phyloP scores from a whole-genome alignment of 2,888 invertebrate species.

The Fragum fragum region DNA sequence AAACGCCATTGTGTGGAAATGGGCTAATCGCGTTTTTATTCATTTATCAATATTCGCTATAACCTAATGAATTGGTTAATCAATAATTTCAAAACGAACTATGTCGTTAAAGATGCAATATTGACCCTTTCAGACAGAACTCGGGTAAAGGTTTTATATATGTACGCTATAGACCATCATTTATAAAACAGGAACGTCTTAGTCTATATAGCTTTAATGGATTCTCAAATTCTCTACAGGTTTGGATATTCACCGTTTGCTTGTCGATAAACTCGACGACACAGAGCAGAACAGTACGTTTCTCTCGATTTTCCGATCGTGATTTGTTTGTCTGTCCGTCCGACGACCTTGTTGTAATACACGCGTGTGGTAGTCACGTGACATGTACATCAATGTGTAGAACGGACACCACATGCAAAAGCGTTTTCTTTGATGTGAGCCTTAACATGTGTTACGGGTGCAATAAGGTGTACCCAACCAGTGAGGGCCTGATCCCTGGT shows the following conservation, averaged over 20 bases:
- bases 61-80: too few relatives aligned
- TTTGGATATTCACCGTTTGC: not conserved
- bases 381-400: not conserved
- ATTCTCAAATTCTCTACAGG: too few relatives aligned
- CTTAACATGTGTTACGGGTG: not conserved
- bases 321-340: not conserved
- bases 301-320: not conserved
- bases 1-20: too few relatives aligned
- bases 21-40: too few relatives aligned
- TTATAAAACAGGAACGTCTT: too few relatives aligned
- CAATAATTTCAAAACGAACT: too few relatives aligned
- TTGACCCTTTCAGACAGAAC: too few relatives aligned
- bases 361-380: not conserved
- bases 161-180: too few relatives aligned
- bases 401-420: not conserved
- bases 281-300: not conserved
- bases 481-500: not conserved
- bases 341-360: not conserved
- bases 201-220: too few relatives aligned
- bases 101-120: too few relatives aligned
- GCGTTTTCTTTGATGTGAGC: not conserved
- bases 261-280: not conserved
- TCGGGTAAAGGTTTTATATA: too few relatives aligned
- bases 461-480: not conserved
- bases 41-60: too few relatives aligned